phyloP scores from a whole-genome alignment of 2,888 invertebrate species.

The Oithona nana region DNA sequence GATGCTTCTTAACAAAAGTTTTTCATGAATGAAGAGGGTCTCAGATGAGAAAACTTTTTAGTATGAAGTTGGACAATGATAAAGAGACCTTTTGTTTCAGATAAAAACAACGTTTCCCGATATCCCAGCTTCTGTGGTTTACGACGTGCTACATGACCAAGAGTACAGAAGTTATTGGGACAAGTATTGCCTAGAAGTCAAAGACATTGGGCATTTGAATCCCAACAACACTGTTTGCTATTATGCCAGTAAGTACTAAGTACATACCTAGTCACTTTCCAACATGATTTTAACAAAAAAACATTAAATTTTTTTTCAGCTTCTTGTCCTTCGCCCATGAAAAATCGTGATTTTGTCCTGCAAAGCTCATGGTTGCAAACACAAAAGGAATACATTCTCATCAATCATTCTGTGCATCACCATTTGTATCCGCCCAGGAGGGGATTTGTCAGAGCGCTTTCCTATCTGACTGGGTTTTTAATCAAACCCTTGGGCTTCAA shows the following conservation, averaged over 20 bases:
- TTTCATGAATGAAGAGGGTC: too few relatives aligned
- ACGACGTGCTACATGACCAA: conserved; percentile 77
- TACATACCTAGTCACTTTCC: too few relatives aligned
- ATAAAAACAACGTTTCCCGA: conserved; percentile 45
- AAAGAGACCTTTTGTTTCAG: conserved; percentile 28
- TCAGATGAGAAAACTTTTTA: too few relatives aligned
- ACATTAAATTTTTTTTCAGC: too few relatives aligned
- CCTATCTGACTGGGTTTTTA: conserved; percentile 45
- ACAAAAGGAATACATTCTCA: conserved; percentile 61
- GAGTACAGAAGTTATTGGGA: conserved; percentile 76
- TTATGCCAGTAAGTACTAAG: conserved; percentile 53
- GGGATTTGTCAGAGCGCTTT: conserved; percentile 48
- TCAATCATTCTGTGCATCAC: conserved; percentile 77
- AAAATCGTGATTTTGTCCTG: conserved; percentile 75
- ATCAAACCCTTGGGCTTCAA: conserved; percentile 37
- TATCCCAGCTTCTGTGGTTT: conserved; percentile 50
- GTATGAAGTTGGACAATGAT: too few relatives aligned
- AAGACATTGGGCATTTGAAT: conserved; percentile 71
- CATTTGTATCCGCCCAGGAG: conserved; percentile 63
- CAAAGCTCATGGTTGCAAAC: conserved; percentile 80
- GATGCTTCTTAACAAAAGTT: too few relatives aligned
- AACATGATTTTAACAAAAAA: too few relatives aligned
- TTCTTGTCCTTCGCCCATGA: conserved; percentile 64
- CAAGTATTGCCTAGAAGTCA: conserved; percentile 64
- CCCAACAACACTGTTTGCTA: conserved; percentile 84